These are phyloP conservation scores for Capreolus pygargus DNA, from an alignment of 2,113 vertebrate species.

Conservation along the genomic window DNA sequence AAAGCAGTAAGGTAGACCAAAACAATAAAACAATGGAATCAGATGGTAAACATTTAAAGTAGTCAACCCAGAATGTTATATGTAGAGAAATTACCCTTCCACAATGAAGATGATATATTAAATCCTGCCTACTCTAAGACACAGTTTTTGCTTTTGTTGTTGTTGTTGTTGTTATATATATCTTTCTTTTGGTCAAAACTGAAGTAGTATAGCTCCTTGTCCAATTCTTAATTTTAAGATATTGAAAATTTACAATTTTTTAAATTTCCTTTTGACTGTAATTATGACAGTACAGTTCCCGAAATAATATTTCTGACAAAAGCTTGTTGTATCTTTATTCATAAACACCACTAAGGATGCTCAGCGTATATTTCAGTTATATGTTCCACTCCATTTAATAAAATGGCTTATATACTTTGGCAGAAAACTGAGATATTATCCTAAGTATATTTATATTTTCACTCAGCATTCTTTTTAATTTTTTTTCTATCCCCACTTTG, in stretches of 20 bases:
- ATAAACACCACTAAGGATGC: background rate
- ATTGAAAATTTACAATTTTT: background rate
- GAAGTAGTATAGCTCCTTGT: background rate
- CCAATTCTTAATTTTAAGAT: background rate
- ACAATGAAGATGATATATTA: background rate
- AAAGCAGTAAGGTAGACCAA: background rate
- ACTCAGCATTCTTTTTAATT: background rate
- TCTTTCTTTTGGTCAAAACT: background rate
- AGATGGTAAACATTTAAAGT: background rate
- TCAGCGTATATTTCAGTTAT: background rate
- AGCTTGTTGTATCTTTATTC: background rate
- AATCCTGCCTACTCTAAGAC: background rate
- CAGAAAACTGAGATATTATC: background rate
- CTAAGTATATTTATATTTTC: background rate
- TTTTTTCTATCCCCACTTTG: background rate
- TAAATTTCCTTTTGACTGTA: background rate
- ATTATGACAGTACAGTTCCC: background rate
- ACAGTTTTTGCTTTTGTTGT: background rate
- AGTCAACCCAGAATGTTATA: background rate
- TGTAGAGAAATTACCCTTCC: background rate
- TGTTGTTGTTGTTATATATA: background rate
- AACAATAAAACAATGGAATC: background rate
- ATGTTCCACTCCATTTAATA: background rate
- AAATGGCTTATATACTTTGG: background rate
- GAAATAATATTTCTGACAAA: background rate